Evolutionary conservation across 2,113 vertebrate species (phyloP), one percentile per base, ranked within the genome.

Genomic region (Pelusios castaneus): DNA sequence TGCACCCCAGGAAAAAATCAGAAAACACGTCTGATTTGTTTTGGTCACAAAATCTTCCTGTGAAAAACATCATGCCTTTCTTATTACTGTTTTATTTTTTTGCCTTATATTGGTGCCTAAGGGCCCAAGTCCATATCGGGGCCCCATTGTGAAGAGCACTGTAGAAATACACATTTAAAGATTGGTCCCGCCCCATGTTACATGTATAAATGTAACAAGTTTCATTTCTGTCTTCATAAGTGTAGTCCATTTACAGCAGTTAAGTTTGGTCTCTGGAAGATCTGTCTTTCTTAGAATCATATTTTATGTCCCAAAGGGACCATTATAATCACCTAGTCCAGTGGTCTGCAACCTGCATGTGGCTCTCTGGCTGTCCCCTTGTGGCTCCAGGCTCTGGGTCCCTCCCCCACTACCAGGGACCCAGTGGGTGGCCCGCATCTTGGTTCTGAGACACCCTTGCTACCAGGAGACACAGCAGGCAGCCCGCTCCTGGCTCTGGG

Each of bases 11-110:
- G 34, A 89, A 70, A 91, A 52, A 16, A 43, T 47, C 83, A 82
- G 75, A 51, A 17, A 94, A 51, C 11, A 67, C 85, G 38, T 49
- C 38, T 43, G 47, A 58, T 84, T 17, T 95, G n/a, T n/a, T 89
- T 51, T 22, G 63, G 80, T 89, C 34, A 45, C 87, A 89, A 91
- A 0, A 0, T 1, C n/a, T 93, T 93, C 77, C 13, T 88, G 16
- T 12, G 19, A 43, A 17, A 63, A 86, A 80, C 85, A 1, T 1
- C n/a, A 43, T 41, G 38, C 70, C 43, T 11, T 6, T 41, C 7
- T 82, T 34, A 2, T 70, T 88, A 25, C 51, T 67, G 24, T 22
- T 84, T 4, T 89, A 24, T 90, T 24, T 77, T 21, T 0, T 12
- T 9, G 0, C 84, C 45, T 86, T 78, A 16, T 47, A 58, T 16